phyloP scores from a whole-genome alignment of 2,113 vertebrate species.

The Lonchura striata region DNA sequence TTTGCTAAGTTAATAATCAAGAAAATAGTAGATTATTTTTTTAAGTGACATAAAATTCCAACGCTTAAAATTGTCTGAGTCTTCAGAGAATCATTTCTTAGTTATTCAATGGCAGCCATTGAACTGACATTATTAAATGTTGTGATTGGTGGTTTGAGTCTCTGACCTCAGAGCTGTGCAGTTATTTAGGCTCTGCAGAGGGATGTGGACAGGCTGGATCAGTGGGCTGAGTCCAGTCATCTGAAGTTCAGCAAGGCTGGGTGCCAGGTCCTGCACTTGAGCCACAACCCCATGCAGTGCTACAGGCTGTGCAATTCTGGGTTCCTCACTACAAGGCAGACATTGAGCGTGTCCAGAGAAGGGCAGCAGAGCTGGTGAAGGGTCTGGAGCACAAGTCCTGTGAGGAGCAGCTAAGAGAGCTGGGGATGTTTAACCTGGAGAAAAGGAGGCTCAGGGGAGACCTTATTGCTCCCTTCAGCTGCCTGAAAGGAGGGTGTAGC shows the following conservation, averaged over 20 bases:
- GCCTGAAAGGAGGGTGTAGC: not conserved
- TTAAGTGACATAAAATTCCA: not conserved
- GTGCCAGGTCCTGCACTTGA: not conserved
- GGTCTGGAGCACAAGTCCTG: not conserved
- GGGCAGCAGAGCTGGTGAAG: not conserved
- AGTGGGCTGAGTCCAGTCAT: not conserved
- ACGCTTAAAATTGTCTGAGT: not conserved
- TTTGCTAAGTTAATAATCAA: not conserved
- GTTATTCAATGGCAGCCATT: not conserved
- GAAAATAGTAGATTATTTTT: not conserved
- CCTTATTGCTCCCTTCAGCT: fast-evolving
- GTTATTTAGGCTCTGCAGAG: not conserved
- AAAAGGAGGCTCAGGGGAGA: not conserved
- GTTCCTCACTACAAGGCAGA: not conserved
- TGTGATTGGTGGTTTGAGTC: not conserved
- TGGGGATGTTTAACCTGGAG: not conserved
- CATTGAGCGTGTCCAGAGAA: not conserved
- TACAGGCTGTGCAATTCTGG: not conserved
- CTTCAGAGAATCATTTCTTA: not conserved
- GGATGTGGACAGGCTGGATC: not conserved
- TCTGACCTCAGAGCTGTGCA: not conserved
- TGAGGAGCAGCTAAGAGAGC: not conserved
- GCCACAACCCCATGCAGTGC: fast-evolving
- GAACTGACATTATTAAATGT: not conserved
- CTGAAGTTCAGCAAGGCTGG: not conserved